Evolutionary conservation across 2,797 vertebrate genomes (phyloP), one percentile per base, ranked within the genome.

Genomic region (Sebastes dallii): DNA sequence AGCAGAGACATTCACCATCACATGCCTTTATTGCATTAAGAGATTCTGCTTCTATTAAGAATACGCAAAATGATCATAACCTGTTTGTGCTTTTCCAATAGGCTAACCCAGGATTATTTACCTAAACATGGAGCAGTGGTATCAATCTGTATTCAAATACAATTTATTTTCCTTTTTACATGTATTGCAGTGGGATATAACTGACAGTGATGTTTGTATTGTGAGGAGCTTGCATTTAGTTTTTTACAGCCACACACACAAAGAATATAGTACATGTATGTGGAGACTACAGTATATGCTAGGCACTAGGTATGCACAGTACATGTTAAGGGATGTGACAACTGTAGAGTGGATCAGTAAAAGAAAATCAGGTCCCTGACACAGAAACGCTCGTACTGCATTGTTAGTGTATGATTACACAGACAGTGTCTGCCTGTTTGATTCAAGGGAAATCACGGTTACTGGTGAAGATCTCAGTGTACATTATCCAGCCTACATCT

Each of bases 261-360:
- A 71, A 86, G 61, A 85, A 84, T 85, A 85, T 79, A 80, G 68
- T 78, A 89, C 68, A 83, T 74, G 88, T 89, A 83, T 84, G 81
- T 87, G 66, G 75, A 86, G 78, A 89, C 88, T 85, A 88, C 66
- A 66, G 60, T 85, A 73, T 81, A 81, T 82, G 82, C 88, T 88
- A 91, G 89, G 91, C 93, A 94, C 92, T 88, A 91, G 87, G 86
- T 91, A 91, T 90, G 78, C 83, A 91, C 81, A 87, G 82, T 88
- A 78, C 75, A 77, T 72, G 69, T 83, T 66, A 70, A 56, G 66
- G 80, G 78, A 88, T 62, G 72, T 18, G 64, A 85, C 70, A 75
- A 75, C 14, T 74, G 71, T 14, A 72, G 69, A 82, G 56, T 58
- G 62, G 56, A 50, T 79, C 72, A 52, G 24, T 46, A 25, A 75